Evolutionary conservation across 2,113 vertebrate genomes (phyloP).

Genomic region (Heteronetta atricapilla): DNA sequence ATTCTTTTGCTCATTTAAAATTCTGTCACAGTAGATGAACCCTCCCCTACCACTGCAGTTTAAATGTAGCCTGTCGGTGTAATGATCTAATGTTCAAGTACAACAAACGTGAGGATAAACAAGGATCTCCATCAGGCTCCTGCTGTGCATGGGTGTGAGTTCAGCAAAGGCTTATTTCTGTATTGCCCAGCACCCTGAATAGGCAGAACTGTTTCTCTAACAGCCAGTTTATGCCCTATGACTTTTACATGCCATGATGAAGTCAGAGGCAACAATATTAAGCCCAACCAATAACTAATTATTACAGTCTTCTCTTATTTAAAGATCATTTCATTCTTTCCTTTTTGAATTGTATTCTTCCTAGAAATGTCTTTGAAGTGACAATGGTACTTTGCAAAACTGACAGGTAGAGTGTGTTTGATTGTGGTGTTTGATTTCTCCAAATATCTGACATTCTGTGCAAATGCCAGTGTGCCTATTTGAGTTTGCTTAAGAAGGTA

Average conservation of each 20-base stretch:
- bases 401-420: neutral
- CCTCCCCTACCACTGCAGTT: neutral
- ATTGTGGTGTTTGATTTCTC: neutral
- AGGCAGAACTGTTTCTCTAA: neutral
- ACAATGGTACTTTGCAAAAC: neutral
- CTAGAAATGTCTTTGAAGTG: neutral
- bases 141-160: neutral
- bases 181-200: neutral
- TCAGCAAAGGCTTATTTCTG: neutral
- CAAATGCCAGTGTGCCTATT: slow-evolving; percentile 23
- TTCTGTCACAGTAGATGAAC: neutral
- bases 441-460: slow-evolving; percentile 13
- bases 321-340: neutral
- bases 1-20: neutral
- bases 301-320: neutral
- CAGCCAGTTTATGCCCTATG: neutral
- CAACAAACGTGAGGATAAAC: neutral
- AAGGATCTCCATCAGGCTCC: neutral
- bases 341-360: neutral
- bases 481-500: neutral
- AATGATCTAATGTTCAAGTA: neutral
- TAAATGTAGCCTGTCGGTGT: neutral
- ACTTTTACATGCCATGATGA: neutral
- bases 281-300: neutral
- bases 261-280: neutral